Percentiles rank a stretch among this genome's conserved stretches.
phyloP scores from a whole-genome alignment of 2,797 vertebrate genomes.

The Lepidocolaptes lacrymiger region DNA sequence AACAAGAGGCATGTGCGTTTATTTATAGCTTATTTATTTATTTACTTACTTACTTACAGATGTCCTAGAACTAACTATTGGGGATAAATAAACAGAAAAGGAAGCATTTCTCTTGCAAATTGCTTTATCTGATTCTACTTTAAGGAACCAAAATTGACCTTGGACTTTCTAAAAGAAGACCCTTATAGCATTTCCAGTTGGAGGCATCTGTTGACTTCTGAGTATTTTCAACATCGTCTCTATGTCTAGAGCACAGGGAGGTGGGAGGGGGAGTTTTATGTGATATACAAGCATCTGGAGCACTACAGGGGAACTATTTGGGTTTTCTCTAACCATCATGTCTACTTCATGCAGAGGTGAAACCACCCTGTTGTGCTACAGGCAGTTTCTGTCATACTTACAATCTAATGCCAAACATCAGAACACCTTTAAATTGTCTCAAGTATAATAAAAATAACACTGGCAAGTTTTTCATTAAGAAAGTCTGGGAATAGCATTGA shows the following conservation, averaged over 20 bases:
- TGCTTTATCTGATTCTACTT: neutral
- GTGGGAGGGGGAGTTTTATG: neutral
- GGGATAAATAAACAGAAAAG: neutral
- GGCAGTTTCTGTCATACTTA: neutral
- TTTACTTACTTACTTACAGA: neutral
- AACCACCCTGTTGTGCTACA: neutral
- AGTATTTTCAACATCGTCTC: neutral
- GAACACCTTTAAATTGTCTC: neutral
- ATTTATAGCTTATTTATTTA: neutral
- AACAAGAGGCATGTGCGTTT: neutral
- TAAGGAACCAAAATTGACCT: neutral
- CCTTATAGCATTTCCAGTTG: neutral
- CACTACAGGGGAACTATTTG: neutral
- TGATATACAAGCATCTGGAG: neutral
- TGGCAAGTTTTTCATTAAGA: neutral
- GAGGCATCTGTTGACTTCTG: neutral
- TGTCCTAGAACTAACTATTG: neutral
- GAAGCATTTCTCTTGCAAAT: neutral
- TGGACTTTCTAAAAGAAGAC: neutral
- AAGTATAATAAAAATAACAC: neutral
- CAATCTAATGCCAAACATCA: neutral
- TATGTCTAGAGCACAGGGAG: neutral
- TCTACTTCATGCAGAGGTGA: neutral
- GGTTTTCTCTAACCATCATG: neutral
- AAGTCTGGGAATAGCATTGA: neutral